Evolutionary conservation across 2,888 invertebrate species (phyloP).

Genomic region (Sepioteuthis lessoniana): DNA sequence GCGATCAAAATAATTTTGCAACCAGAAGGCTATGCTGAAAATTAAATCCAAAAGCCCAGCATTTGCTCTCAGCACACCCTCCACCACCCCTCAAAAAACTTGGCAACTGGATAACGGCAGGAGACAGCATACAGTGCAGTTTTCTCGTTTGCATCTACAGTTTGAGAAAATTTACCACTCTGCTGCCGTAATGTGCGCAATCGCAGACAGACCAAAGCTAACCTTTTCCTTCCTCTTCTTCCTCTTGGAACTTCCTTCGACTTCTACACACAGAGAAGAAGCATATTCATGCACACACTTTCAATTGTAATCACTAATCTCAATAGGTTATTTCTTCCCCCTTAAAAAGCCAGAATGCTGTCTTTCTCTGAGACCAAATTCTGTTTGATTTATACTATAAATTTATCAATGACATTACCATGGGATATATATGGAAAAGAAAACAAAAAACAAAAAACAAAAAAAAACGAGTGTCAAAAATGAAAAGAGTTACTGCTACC

Average conservation of each 20-base stretch:
- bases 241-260: neutral
- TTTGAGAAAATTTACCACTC: too few species aligned
- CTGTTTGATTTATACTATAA: too few species aligned
- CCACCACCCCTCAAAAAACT: neutral
- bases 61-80: neutral
- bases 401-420: too few species aligned
- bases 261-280: neutral
- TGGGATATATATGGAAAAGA: too few species aligned
- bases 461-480: too few species aligned
- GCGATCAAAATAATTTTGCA: neutral
- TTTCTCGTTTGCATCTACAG: too few species aligned
- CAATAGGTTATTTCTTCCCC: too few species aligned
- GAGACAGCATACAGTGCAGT: neutral
- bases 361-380: too few species aligned
- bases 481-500: too few species aligned
- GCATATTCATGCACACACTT: neutral
- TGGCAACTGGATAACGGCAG: neutral
- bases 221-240: neutral
- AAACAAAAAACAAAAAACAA: too few species aligned
- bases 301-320: too few species aligned
- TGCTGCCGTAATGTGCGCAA: neutral
- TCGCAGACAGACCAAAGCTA: neutral
- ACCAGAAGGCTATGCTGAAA: neutral
- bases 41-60: neutral
- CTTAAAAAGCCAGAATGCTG: too few species aligned